A percentile compares a stretch with the other conserved stretches of the same genome.
phyloP scores from a whole-genome alignment of 2,797 vertebrate species.

The Cottoperca gobio region DNA sequence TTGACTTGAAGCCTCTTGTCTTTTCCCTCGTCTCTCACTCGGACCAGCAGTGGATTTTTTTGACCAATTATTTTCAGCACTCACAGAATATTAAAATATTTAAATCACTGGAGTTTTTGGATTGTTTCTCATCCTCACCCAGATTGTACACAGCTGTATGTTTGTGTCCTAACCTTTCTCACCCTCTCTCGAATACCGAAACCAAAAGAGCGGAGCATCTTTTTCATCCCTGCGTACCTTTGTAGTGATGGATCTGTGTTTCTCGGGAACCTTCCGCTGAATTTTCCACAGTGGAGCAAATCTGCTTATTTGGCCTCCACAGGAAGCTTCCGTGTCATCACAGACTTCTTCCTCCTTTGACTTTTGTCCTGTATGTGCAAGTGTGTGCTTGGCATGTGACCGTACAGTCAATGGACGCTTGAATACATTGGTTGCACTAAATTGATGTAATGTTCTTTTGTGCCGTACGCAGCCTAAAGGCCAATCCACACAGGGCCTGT shows the following conservation, averaged over 20 bases:
- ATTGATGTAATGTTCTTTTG: not conserved
- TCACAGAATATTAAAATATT: not conserved
- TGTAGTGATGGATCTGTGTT: slow-evolving; percentile 56
- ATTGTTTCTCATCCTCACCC: slow-evolving; percentile 3
- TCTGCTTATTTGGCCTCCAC: slow-evolving; percentile 47
- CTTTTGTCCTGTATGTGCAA: not conserved
- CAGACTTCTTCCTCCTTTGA: slow-evolving; percentile 3
- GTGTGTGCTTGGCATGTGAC: not conserved
- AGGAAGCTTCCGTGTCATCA: slow-evolving; percentile 4
- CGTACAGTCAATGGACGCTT: not conserved
- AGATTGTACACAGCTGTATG: not conserved
- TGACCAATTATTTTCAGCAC: not conserved
- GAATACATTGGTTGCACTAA: not conserved
- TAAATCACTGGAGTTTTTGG: too few species aligned
- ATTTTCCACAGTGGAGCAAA: slow-evolving; percentile 55
- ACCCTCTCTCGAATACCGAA: slow-evolving; percentile 12
- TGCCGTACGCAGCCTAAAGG: not conserved
- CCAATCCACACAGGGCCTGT: not conserved
- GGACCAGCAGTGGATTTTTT: not conserved
- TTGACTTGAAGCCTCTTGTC: not conserved
- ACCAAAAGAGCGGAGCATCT: slow-evolving; percentile 11
- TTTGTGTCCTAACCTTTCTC: slow-evolving; percentile 7
- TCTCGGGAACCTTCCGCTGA: slow-evolving; percentile 40
- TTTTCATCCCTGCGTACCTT: slow-evolving; percentile 44
- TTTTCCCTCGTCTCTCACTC: not conserved